Percentiles rank a stretch among this genome's conserved stretches.
Evolutionary conservation across 1,140 invertebrate genomes (phyloP).

Genomic region (Bombus fervidus): DNA sequence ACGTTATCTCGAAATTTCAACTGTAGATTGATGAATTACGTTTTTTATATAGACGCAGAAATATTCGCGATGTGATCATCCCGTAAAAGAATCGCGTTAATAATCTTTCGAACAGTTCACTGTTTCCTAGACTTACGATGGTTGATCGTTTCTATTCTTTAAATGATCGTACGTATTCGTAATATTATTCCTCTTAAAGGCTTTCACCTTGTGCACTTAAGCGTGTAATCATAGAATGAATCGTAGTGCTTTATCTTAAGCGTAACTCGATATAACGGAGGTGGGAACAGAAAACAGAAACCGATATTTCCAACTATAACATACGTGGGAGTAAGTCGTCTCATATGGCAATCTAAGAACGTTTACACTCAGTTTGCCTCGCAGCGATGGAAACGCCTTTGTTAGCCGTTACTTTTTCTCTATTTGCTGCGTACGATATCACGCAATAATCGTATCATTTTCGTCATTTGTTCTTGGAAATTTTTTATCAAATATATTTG

Average conservation of each 20-base stretch:
- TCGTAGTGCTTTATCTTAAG: slow-evolving; percentile 24
- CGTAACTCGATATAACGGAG: slow-evolving; percentile 47
- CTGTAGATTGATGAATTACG: too few species aligned
- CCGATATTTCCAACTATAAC: slow-evolving; percentile 18
- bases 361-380: neutral
- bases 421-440: neutral
- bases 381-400: neutral
- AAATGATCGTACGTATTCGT: too few species aligned
- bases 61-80: too few species aligned
- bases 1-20: too few species aligned
- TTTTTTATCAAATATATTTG: neutral
- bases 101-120: too few species aligned
- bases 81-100: too few species aligned
- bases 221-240: too few species aligned
- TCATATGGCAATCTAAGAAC: neutral
- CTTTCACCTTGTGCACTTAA: too few species aligned
- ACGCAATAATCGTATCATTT: neutral
- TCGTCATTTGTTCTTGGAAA: neutral
- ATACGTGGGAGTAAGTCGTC: neutral
- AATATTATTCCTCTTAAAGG: too few species aligned
- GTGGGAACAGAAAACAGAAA: slow-evolving; percentile 41
- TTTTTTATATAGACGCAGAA: too few species aligned
- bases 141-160: too few species aligned
- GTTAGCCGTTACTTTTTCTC: neutral
- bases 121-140: too few species aligned